Evolutionary conservation across 2,113 vertebrate species (phyloP).

Genomic region (Ceyx cyanopectus): DNA sequence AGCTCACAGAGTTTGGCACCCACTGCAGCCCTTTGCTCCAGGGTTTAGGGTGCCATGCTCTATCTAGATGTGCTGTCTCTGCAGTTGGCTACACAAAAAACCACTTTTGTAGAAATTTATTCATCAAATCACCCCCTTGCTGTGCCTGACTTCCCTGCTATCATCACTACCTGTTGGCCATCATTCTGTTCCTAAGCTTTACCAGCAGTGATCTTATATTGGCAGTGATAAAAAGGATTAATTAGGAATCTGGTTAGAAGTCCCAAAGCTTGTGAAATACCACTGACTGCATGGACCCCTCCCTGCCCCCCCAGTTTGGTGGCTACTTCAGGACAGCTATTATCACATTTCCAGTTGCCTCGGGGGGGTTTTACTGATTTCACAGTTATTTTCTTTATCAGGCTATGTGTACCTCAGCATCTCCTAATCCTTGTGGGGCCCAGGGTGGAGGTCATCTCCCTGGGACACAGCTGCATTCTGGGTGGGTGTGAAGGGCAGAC

Average conservation of each 20-base stretch:
- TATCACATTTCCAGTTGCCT: neutral
- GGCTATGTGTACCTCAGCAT: neutral
- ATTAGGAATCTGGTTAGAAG: neutral
- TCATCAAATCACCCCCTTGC: neutral
- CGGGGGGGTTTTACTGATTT: neutral
- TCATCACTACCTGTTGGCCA: neutral
- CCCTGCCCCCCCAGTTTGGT: neutral
- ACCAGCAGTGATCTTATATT: neutral
- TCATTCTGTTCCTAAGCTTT: neutral
- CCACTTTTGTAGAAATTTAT: neutral
- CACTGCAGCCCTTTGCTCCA: neutral
- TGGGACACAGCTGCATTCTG: neutral
- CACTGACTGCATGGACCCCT: neutral
- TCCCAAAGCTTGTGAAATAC: neutral
- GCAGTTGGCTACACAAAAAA: neutral
- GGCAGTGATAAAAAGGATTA: neutral
- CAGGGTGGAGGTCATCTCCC: neutral
- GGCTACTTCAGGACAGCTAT: neutral
- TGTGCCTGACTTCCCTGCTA: neutral
- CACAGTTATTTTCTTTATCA: neutral
- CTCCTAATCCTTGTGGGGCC: neutral
- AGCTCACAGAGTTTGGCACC: neutral
- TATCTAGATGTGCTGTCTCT: fast-evolving
- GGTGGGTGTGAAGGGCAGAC: neutral
- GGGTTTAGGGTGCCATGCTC: neutral